Percentiles rank a stretch among this genome's conserved stretches.
Evolutionary conservation across 2,888 invertebrate species (phyloP).

Genomic region (Epinotia bilunana): DNA sequence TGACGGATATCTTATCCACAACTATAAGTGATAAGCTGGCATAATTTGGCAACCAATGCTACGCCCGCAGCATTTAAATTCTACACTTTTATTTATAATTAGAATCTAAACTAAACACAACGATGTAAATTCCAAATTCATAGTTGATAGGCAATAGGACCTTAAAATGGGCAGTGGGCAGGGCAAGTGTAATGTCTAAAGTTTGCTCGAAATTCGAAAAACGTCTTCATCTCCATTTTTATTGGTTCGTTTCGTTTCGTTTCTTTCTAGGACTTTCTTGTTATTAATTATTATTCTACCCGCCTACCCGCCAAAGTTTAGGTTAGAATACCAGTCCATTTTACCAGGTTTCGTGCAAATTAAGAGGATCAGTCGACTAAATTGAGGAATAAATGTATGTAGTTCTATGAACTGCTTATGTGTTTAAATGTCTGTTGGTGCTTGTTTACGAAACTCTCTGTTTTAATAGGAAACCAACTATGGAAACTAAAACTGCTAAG

Average conservation of each 20-base stretch:
- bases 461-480: slow-evolving; percentile 44
- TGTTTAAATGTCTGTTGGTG: neutral
- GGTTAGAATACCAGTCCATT: neutral
- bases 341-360: neutral
- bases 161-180: no score
- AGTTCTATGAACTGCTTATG: neutral
- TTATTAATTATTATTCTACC: slow-evolving; percentile 12
- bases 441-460: neutral
- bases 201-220: neutral
- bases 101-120: no score
- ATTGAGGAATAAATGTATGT: neutral
- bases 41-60: no score
- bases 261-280: neutral
- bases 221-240: neutral
- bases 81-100: no score
- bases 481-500: slow-evolving; percentile 53
- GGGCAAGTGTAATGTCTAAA: no score
- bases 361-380: neutral
- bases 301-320: slow-evolving; percentile 35
- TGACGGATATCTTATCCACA: no score
- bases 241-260: neutral
- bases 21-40: no score
- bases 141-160: no score
- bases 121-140: no score
- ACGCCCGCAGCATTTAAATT: no score